These are phyloP conservation scores for Catharus minimus DNA, from an alignment of 2,113 vertebrate species.

Conservation along the genomic window DNA sequence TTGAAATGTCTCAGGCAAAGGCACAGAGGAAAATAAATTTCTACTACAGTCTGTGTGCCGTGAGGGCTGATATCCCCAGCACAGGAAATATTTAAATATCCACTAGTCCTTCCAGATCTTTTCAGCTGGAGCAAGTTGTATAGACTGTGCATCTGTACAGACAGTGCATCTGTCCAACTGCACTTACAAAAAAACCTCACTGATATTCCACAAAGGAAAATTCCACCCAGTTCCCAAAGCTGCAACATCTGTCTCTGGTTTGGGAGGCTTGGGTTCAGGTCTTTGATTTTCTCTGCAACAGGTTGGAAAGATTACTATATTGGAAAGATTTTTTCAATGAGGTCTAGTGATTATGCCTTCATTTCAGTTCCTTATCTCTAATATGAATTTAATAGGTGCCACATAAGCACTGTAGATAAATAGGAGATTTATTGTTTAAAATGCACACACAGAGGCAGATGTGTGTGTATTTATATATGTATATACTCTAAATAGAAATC, in stretches of 20 bases:
- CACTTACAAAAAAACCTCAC: background rate
- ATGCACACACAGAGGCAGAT: background rate
- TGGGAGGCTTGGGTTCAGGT: slow-evolving; percentile 36
- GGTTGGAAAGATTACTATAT: slow-evolving; percentile 39
- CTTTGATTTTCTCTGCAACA: slow-evolving; percentile 55
- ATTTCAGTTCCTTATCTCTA: slow-evolving; percentile 50
- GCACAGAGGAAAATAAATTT: background rate
- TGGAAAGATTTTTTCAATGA: slow-evolving; percentile 41
- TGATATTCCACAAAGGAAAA: slow-evolving; percentile 56
- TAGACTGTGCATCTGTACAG: background rate
- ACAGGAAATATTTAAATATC: background rate
- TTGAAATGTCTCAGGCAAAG: background rate
- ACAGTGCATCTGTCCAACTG: slow-evolving; percentile 16
- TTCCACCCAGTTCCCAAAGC: slow-evolving; percentile 45
- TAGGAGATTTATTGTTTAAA: slow-evolving; percentile 22
- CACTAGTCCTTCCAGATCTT: background rate
- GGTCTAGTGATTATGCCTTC: slow-evolving; percentile 4
- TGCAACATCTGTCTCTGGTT: slow-evolving; percentile 56
- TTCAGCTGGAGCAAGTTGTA: background rate
- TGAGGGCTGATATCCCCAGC: background rate
- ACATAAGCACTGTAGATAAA: slow-evolving; percentile 13
- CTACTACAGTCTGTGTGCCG: background rate
- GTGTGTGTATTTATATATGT: background rate
- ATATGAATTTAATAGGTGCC: slow-evolving; percentile 47
- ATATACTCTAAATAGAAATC: background rate